phyloP scores from a whole-genome alignment of 2,797 vertebrate genomes.

The Poeciliopsis infans region DNA sequence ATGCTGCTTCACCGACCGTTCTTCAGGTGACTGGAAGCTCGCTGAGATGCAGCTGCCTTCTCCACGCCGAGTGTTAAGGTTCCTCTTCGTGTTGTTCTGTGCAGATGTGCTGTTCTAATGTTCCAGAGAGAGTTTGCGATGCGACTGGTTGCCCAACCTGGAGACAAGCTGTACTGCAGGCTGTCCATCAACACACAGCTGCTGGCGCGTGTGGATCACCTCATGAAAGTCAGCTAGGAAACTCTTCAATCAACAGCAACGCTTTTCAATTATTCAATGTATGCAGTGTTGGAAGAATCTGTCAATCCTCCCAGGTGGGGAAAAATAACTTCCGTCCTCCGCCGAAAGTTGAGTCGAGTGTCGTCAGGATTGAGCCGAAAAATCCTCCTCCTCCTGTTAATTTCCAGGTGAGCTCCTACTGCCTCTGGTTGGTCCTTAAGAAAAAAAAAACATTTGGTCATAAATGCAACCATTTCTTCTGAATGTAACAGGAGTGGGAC shows the following conservation, averaged over 20 bases:
- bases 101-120: slow-evolving; percentile 97
- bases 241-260: neutral
- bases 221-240: slow-evolving; percentile 89
- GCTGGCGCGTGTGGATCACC: slow-evolving; percentile 93
- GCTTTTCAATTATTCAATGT: neutral
- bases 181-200: slow-evolving; percentile 97
- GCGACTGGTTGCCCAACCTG: slow-evolving; percentile 93
- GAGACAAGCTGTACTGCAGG: slow-evolving; percentile 94
- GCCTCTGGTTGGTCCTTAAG: neutral
- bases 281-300: neutral
- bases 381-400: slow-evolving; percentile 97
- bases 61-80: neutral
- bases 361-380: slow-evolving; percentile 97
- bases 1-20: slow-evolving; percentile 95
- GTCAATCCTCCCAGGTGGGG: slow-evolving; percentile 85
- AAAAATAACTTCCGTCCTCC: slow-evolving; percentile 98
- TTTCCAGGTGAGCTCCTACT: slow-evolving; percentile 86
- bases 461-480: slow-evolving; percentile 23
- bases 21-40: slow-evolving; percentile 82
- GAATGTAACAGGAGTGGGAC: slow-evolving; percentile 91
- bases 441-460: neutral
- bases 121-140: slow-evolving; percentile 99
- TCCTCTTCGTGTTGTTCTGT: slow-evolving; percentile 1
- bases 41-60: neutral
- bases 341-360: slow-evolving; percentile 98